phyloP scores from a whole-genome alignment of 2,113 vertebrate genomes.

The Chrysochloris asiatica region DNA sequence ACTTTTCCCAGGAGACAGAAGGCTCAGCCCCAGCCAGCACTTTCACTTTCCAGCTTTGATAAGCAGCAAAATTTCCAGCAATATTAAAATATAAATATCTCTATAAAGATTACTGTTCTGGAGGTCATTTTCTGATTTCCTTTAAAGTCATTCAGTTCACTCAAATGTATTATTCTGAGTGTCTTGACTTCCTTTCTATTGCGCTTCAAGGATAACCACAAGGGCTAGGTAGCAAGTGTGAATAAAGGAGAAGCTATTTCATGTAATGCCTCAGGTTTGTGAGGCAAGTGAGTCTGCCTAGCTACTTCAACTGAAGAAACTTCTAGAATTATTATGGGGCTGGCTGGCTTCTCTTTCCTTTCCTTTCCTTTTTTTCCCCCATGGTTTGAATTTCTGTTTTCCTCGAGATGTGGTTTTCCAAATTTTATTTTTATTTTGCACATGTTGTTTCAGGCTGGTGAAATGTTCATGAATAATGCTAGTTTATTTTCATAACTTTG shows the following conservation, averaged over 20 bases:
- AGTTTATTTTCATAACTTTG: conserved; percentile 80
- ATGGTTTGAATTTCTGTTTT: conserved; percentile 71
- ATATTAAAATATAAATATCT: conserved; percentile 79
- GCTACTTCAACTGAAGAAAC: conserved; percentile 50
- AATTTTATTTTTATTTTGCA: conserved; percentile 82
- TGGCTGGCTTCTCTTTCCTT: conserved; percentile 55
- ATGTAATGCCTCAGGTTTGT: conserved; percentile 62
- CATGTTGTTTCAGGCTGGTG: conserved; percentile 78
- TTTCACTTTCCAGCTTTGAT: conserved; percentile 72
- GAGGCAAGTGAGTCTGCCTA: conserved; percentile 37
- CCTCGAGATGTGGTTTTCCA: conserved; percentile 72
- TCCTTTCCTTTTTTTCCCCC: neutral
- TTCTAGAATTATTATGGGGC: conserved; percentile 70
- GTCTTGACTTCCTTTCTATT: conserved; percentile 45
- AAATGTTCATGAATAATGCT: conserved; percentile 80
- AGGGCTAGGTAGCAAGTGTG: conserved; percentile 54
- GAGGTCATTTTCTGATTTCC: conserved; percentile 78
- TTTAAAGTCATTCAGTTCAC: conserved; percentile 76
- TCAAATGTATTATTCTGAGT: conserved; percentile 69
- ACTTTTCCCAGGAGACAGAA: conserved; percentile 52
- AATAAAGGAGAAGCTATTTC: conserved; percentile 63
- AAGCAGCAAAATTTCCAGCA: conserved; percentile 68
- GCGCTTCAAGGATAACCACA: conserved; percentile 73
- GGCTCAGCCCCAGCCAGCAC: neutral
- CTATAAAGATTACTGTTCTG: conserved; percentile 70